phyloP scores from a whole-genome alignment of 2,888 invertebrate genomes.

The Balanococcus diminutus region DNA sequence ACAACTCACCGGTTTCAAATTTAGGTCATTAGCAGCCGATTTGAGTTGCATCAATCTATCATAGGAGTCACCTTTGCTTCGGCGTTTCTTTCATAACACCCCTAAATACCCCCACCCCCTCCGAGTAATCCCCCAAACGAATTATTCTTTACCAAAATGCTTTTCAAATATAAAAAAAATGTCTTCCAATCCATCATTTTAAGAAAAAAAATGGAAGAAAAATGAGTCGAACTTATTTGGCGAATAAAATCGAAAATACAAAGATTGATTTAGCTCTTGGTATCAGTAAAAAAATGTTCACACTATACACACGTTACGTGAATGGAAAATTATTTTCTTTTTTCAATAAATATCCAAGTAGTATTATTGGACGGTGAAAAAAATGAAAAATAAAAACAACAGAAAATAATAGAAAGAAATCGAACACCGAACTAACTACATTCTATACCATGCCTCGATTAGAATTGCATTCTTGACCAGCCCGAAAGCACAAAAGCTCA shows the following conservation, averaged over 20 bases:
- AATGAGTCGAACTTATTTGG: neutral
- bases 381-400: neutral
- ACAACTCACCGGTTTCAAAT: neutral
- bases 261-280: conserved; percentile 2
- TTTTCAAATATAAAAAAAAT: neutral
- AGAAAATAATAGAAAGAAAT: neutral
- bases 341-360: neutral
- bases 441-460: neutral
- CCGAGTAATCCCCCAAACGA: neutral
- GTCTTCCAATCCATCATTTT: neutral
- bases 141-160: neutral
- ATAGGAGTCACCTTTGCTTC: neutral
- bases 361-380: neutral
- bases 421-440: neutral
- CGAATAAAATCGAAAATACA: neutral
- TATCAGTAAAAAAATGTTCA: too few species aligned
- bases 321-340: neutral
- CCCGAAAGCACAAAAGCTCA: neutral
- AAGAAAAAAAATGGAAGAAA: neutral
- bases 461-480: conserved; percentile 1
- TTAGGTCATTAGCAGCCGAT: neutral
- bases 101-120: neutral
- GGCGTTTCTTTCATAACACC: neutral
- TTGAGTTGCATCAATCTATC: neutral
- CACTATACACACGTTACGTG: neutral